A percentile compares a stretch with the other conserved stretches of the same genome.
These are phyloP conservation scores for Epsilonema sp. DNA, from an alignment of 2,888 invertebrate species.

Conservation along the genomic window DNA sequence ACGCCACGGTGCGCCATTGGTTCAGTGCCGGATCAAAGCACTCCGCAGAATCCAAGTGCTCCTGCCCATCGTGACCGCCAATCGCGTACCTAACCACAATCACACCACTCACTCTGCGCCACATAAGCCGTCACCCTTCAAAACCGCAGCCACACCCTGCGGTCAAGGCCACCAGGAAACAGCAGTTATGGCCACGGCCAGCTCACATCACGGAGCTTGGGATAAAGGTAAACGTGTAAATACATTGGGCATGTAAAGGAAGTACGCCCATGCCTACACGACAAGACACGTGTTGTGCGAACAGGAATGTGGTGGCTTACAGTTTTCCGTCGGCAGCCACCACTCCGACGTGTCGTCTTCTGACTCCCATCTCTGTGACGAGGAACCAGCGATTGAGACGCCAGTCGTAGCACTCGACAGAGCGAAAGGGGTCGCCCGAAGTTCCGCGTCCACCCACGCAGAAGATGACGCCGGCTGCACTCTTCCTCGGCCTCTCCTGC, in stretches of 20 bases:
- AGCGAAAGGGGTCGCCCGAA: constrained; percentile 12
- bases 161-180: too few relatives aligned
- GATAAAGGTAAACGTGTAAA: too few relatives aligned
- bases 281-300: too few relatives aligned
- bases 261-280: too few relatives aligned
- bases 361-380: constrained; percentile 34
- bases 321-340: constrained; percentile 30
- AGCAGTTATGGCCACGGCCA: too few relatives aligned
- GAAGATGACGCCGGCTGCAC: constrained; percentile 36
- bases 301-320: too few relatives aligned
- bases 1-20: constrained; percentile 29
- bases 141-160: too few relatives aligned
- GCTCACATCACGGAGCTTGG: too few relatives aligned
- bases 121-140: too few relatives aligned
- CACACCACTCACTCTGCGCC: constrained; percentile 10
- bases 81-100: constrained; percentile 32
- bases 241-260: too few relatives aligned
- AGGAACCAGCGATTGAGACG: constrained; percentile 33
- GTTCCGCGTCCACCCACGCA: constrained; percentile 37
- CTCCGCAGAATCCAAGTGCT: constrained; percentile 35
- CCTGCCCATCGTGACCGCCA: constrained; percentile 37
- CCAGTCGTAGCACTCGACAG: constrained; percentile 34
- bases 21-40: constrained; percentile 31
- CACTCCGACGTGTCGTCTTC: constrained; percentile 36
- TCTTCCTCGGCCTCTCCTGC: constrained; percentile 29